Evolutionary conservation across 2,888 invertebrate species (phyloP), one percentile per base, ranked within the genome.

Genomic region (Hypselothyrea guttata): DNA sequence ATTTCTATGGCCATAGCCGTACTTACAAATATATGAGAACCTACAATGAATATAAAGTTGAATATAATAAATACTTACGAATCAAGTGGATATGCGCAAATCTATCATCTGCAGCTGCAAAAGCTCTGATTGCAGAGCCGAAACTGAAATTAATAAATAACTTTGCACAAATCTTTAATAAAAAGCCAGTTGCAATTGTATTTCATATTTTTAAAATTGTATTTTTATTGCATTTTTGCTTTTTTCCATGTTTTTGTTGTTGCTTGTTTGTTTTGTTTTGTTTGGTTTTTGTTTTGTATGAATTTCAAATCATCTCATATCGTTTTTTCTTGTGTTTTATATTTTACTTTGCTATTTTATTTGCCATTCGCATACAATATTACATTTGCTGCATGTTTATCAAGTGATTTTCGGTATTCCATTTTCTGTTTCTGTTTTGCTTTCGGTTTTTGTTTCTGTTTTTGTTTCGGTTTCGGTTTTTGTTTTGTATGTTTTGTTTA

Each of bases 401-500:
- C 35, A 66, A 76, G 81, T 72, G 71, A 62, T 82, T 84, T 82
- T 44, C 53, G 75, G 63, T 71, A 75, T 66, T 67, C 77, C 75
- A 41, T 54, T 38, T 44, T 55, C 41, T 9, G 42, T 12, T 56
- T 55, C 46, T 67, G 61, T 76, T 75, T 47, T 56, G 38, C 9
- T 35, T 35, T 55, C 54, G 67, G 58, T 44, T 55, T 58, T 47
- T 28, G 62, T 78, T 76, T 68, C 64, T 53, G 57, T 77, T 77
- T 42, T 72, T 75, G 42, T 65, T 74, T 78, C 66, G 37, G 37
- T 67, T 48, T 54, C 69, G 61, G 68, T 52, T 47, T 67, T 57
- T 60, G 68, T 79, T 70, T 78, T 83, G 77, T 84, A 75, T 85
- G 85, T 86, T 85, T 88, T 88, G 88, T 88, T 89, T 89, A 89